Conservation (phyloP, 2,797 vertebrate species). For the Gobio occitaniae region DNA sequence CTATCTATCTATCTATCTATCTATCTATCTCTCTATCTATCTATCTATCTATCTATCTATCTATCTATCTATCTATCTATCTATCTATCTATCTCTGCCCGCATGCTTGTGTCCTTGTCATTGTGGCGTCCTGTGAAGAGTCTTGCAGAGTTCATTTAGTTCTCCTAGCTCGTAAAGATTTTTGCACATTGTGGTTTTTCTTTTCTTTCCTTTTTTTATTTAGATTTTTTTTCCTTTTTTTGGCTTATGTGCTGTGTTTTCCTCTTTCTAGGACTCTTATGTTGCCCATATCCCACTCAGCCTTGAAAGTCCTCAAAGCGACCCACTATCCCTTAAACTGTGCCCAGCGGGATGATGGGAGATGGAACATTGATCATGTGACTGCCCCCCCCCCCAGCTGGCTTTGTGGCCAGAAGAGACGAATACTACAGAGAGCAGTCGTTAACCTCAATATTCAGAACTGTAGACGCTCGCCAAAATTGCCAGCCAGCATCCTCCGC, state of each 20-base stretch:
- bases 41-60: no score
- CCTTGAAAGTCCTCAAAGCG: constrained; percentile 99
- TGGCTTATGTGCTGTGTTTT: constrained; percentile 99
- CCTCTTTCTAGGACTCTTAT: constrained; percentile 99
- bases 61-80: no score
- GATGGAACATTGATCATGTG: constrained; percentile 95
- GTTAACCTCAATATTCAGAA: constrained; percentile 84
- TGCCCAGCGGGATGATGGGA: constrained; percentile 94
- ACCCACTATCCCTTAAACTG: constrained; percentile 99
- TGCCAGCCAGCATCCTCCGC: constrained; percentile 71
- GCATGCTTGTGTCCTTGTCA: constrained; percentile 70
- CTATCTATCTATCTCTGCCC: constrained; percentile 66
- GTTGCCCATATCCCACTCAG: constrained; percentile 99
- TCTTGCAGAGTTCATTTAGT: constrained; percentile 81
- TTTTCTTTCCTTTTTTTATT: constrained; percentile 71
- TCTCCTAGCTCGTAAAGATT: constrained; percentile 78
- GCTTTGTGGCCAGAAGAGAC: constrained; percentile 97
- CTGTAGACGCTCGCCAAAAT: constrained; percentile 82
- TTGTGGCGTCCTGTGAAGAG: constrained; percentile 58
- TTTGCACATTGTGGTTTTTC: constrained; percentile 83
- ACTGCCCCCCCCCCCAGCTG: constrained; percentile 89
- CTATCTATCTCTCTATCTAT: no score
- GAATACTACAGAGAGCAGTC: constrained; percentile 86
- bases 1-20: no score
- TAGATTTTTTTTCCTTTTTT: constrained; percentile 88